phyloP scores from a whole-genome alignment of 2,797 vertebrate genomes.

The Silurus lanzhouensis region DNA sequence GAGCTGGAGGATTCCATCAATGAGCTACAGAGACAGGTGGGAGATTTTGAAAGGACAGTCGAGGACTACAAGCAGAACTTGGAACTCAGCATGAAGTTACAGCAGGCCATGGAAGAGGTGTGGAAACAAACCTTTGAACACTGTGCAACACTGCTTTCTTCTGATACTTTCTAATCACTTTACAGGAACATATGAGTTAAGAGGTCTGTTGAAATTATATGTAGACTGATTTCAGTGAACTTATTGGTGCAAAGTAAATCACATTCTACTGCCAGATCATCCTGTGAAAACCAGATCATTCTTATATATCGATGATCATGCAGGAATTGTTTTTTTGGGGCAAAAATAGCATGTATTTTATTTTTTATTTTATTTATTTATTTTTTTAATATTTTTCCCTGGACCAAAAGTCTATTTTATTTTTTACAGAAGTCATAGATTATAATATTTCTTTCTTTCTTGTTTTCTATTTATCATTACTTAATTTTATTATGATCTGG shows the following conservation, averaged over 20 bases:
- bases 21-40: constrained; percentile 83
- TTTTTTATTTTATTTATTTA: too few species aligned
- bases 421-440: too few species aligned
- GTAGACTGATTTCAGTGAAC: not conserved
- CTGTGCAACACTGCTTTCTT: not conserved
- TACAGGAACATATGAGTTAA: not conserved
- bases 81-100: constrained; percentile 80
- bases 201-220: not conserved
- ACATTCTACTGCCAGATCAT: not conserved
- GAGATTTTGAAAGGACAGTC: constrained; percentile 78
- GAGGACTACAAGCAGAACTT: constrained; percentile 84
- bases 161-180: not conserved
- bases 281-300: not conserved
- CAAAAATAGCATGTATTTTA: too few species aligned
- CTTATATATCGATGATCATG: not conserved
- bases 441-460: too few species aligned
- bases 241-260: not conserved
- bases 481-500: too few species aligned
- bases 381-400: too few species aligned
- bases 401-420: too few species aligned
- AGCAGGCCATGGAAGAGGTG: constrained; percentile 89
- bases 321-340: too few species aligned
- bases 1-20: constrained; percentile 70
- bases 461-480: too few species aligned
- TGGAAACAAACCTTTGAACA: constrained; percentile 4